Evolutionary conservation across 1,140 invertebrate genomes (phyloP), one percentile per base, ranked within the genome.

Genomic region (Planococcus citri): DNA sequence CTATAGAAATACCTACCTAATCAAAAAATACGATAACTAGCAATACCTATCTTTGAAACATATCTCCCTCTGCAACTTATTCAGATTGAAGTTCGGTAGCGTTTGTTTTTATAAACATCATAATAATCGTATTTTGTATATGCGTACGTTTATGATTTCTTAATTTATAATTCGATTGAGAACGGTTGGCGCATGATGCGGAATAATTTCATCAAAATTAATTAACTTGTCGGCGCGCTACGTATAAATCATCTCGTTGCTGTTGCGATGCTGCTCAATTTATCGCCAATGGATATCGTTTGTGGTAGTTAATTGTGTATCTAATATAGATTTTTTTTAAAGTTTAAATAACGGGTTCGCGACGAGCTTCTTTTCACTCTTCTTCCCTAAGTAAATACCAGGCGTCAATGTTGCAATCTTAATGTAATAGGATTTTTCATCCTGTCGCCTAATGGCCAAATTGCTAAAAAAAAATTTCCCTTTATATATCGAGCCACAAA

Each of bases 221-320:
- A 51, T 51, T 51, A 51, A 51, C 41, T 51, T 51, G 41, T 51
- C 41, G 41, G 17, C 41, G 41, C 41, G 41, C 2, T 51, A 17
- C 41, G 41, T 51, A 51, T 51, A 51, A 51, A 51, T 51, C 41
- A 51, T 51, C n/a, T 51, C 41, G 41, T 51, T 51, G n/a, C 41
- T 14, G n/a, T n/a, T n/a, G n/a, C 41, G 6, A n/a, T 17, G 41
- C 10, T 20, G 41, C 41, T 51, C 41, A 51, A 51, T 51, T 51
- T 51, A 51, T 51, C 41, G 41, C 41, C 41, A 17, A 17, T 51
- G n/a, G 41, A 51, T 51, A 51, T 51, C 41, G 10, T 51, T 51
- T 51, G n/a, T 17, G 41, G 41, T 37, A 37, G 33, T 51, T 51
- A 51, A 51, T 51, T 51, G 41, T 17, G 41, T 20, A 20, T 4